Base-by-base conservation (phyloP, 2,113 vertebrate genomes). In the Dicerorhinus sumatrensis region DNA sequence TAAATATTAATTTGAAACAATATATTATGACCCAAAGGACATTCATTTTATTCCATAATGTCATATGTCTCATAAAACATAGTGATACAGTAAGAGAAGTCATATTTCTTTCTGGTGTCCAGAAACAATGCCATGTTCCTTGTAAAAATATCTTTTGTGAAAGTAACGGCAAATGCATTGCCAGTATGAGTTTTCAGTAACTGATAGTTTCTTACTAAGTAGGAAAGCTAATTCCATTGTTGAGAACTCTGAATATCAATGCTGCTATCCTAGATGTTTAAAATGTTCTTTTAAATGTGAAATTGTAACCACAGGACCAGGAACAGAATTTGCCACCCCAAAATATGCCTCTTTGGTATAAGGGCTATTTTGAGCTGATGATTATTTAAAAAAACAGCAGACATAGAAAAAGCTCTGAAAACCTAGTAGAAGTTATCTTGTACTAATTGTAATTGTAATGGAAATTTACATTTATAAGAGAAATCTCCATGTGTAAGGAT, bases 1-100 rank as follows among this genome's bases (percentile, higher is more conserved):
- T 65, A 92, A 88, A 86, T 79, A 81, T 27, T 90, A 89, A 95
- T 79, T 87, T 97, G 46, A 77, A 93, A 65, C 23, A 60, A 75
- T 85, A 84, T 72, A 62, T 72, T 72, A 82, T 84, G n/a, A 56
- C 5, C 29, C 7, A 54, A 46, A 94, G 76, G 21, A 29, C 3
- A 75, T 86, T 92, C 3, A 31, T 56, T 96, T 94, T 93, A 90
- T 83, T 69, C 8, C 4, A 62, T n/a, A 81, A 23, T 82, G 16
- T 12, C 17, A 89, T 72, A n/a, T 70, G 20, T 46, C 84, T 93
- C 83, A 62, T 60, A 80, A 84, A 79, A 94, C 8, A 13, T 29
- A 58, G 7, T 56, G 7, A 73, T 39, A 39, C 21, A 58, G 14
- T 62, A 80, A 89, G 4, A 96, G 16, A 73, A 91, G 58, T 79